Conservation (phyloP, 2,113 vertebrate species). For the Petaurus breviceps region DNA sequence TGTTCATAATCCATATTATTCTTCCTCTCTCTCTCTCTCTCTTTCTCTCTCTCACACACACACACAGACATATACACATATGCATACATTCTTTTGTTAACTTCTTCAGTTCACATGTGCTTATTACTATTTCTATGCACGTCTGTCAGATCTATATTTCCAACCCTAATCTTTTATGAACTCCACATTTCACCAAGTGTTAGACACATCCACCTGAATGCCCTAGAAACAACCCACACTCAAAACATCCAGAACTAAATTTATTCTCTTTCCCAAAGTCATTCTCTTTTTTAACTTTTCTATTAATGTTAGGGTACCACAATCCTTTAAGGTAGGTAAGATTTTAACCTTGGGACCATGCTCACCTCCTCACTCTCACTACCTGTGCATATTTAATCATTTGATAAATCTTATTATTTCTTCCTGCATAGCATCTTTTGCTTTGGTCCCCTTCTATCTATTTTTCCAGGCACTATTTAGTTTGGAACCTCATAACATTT, state of each 20-base stretch:
- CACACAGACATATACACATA: no score
- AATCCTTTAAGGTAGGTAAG: background rate
- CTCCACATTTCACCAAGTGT: background rate
- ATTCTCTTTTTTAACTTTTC: background rate
- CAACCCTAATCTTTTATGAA: background rate
- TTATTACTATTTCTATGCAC: background rate
- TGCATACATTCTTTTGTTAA: background rate
- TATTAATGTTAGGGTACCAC: background rate
- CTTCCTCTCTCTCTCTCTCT: no score
- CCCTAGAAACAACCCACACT: background rate
- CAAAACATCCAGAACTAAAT: background rate
- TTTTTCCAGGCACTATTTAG: background rate
- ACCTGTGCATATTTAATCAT: background rate
- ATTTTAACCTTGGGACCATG: background rate
- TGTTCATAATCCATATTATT: background rate
- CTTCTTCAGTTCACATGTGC: background rate
- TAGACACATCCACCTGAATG: background rate
- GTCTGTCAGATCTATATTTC: background rate
- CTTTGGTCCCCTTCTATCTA: background rate
- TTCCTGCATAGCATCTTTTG: background rate
- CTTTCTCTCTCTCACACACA: no score
- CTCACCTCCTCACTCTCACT: background rate
- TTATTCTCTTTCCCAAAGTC: background rate
- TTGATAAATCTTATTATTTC: background rate
- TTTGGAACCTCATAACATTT: background rate